phyloP scores from a whole-genome alignment of 2,888 invertebrate species.

The Parnassius smintheus region DNA sequence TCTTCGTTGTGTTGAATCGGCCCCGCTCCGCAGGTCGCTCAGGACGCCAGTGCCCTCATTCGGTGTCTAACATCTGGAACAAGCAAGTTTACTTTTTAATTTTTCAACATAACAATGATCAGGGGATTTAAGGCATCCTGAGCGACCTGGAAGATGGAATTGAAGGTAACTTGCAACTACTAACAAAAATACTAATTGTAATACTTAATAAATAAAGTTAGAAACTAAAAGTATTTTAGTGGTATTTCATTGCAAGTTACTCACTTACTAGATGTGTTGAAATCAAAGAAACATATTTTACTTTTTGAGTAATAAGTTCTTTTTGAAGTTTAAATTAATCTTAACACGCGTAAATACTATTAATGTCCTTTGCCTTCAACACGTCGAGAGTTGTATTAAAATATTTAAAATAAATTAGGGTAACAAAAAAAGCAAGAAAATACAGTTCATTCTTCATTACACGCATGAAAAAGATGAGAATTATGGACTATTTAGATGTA shows the following conservation, averaged over 20 bases:
- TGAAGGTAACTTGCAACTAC: conserved; percentile 24
- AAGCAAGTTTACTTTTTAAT: conserved; percentile 73
- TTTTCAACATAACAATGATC: conserved; percentile 43
- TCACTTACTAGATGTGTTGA: conserved; percentile 3
- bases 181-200: neutral
- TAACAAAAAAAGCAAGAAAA: too few relatives aligned
- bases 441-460: too few relatives aligned
- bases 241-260: conserved; percentile 23
- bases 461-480: too few relatives aligned
- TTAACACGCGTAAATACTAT: too few relatives aligned
- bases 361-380: too few relatives aligned
- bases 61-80: conserved; percentile 78
- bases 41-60: conserved; percentile 72
- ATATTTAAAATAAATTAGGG: too few relatives aligned
- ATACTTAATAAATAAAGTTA: neutral
- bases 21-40: conserved; percentile 64
- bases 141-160: conserved; percentile 65
- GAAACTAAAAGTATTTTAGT: neutral
- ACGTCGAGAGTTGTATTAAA: too few relatives aligned
- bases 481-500: too few relatives aligned
- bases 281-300: neutral
- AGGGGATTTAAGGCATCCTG: conserved; percentile 59
- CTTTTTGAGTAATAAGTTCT: too few relatives aligned
- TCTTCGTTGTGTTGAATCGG: conserved; percentile 25
- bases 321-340: too few relatives aligned